Base-by-base conservation (phyloP, 2,888 invertebrate genomes). In the Eubasilissa splendida region DNA sequence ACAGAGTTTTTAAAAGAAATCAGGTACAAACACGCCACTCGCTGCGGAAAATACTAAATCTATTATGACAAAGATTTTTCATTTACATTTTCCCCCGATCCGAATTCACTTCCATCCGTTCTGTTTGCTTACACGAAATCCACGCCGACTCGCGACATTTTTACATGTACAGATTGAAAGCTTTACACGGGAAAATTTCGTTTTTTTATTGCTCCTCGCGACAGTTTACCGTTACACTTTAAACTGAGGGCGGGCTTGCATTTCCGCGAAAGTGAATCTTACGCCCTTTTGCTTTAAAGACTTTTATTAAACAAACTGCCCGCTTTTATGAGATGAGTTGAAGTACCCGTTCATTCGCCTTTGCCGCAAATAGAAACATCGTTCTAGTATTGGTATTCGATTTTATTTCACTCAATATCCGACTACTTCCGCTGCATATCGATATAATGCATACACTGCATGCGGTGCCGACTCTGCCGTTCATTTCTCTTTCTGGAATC, bases 381-480 rank as follows among this genome's bases (percentile, higher is more conserved):
- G 68, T 52, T 78, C 22, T 66, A 60, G 76, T 73, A 76, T 74
- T 77, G 77, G 80, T 78, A 82, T 82, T 80, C 77, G 73, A 82
- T 83, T 83, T 82, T 83, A 79, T 80, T 83, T 60, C 76, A 75
- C 80, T 82, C 82, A 74, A 80, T 82, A 79, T 80, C 76, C 66
- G 52, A 22, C 5, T 59, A 59, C 31, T 74, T 77, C 60, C 53
- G 73, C 56, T 73, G 54, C 77, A 58, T 79, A 74, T 75, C 58
- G 74, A 65, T 74, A 65, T 73, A 79, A 63, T 54, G 79, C 75
- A 79, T 33, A 53, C 71, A 60, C n/a, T 76, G 53, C 76, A 52
- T 50, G 50, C 60, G 9, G 52, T 42, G 12, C 22, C 50, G 56
- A 14, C 50, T 59, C 11, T 60, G 22, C 50, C 22, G 59, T 31